phyloP scores from a whole-genome alignment of 2,888 invertebrate species.

The Neoascia interrupta region DNA sequence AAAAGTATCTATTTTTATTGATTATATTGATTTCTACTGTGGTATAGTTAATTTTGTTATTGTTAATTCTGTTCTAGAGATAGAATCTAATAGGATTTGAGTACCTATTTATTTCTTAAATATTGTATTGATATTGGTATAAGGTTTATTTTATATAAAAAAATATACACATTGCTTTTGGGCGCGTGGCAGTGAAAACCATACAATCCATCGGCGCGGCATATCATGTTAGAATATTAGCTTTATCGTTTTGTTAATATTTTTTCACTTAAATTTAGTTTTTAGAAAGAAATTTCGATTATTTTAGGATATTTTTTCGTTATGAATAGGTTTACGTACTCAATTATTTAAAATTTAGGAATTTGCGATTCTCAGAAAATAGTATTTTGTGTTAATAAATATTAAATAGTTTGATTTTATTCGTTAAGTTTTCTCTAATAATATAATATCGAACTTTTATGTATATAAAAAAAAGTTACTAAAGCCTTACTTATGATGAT shows the following conservation, averaged over 20 bases:
- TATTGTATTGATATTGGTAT: neutral
- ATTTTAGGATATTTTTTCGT: neutral
- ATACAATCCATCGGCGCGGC: slow-evolving; percentile 2
- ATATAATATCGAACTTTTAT: neutral
- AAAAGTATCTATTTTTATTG: neutral
- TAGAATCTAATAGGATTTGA: no score
- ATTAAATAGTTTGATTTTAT: neutral
- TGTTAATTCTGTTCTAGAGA: neutral
- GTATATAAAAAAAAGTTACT: neutral
- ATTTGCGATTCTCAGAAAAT: neutral
- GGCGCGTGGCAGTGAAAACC: neutral
- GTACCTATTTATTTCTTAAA: neutral
- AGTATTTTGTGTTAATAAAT: neutral
- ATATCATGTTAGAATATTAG: slow-evolving; percentile 71
- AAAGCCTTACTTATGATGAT: neutral
- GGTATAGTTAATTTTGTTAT: neutral
- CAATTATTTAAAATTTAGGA: no score
- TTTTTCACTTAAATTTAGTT: slow-evolving; percentile 13
- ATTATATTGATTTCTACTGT: neutral
- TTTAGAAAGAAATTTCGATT: no score
- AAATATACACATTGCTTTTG: neutral
- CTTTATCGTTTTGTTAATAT: slow-evolving; percentile 64
- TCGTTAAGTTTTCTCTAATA: neutral
- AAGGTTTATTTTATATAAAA: neutral
- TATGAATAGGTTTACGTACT: no score